A percentile compares a stretch with the other conserved stretches of the same genome.
Evolutionary conservation across 2,113 vertebrate genomes (phyloP).

Genomic region (Neogale vison): DNA sequence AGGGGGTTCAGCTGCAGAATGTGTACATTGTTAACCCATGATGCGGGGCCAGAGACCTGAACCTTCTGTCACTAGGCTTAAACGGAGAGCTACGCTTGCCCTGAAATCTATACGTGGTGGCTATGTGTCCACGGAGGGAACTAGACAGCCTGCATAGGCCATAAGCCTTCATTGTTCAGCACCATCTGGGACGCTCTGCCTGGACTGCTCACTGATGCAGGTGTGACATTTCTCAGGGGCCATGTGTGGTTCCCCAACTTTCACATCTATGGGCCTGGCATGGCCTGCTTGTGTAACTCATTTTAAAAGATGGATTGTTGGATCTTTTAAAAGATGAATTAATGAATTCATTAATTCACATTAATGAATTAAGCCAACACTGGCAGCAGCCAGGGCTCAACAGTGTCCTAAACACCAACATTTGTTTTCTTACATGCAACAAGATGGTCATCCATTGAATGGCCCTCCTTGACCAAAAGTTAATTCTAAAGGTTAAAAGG

Average conservation of each 20-base stretch:
- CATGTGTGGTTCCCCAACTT: slow-evolving; percentile 67
- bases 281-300: slow-evolving; percentile 73
- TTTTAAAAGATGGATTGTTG: slow-evolving; percentile 80
- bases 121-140: fast-evolving
- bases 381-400: slow-evolving; percentile 70
- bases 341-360: too few species aligned
- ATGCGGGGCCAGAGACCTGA: neutral
- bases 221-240: slow-evolving; percentile 75
- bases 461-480: slow-evolving; percentile 49
- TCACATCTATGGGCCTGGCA: slow-evolving; percentile 59
- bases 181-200: neutral
- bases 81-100: neutral
- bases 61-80: neutral
- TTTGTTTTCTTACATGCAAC: slow-evolving; percentile 78
- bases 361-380: slow-evolving; percentile 80
- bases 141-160: fast-evolving
- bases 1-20: neutral
- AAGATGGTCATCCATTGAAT: slow-evolving; percentile 65
- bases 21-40: fast-evolving
- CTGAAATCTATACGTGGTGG: neutral
- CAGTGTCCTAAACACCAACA: slow-evolving; percentile 75
- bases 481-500: slow-evolving; percentile 79
- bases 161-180: fast-evolving
- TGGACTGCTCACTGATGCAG: neutral
- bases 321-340: too few species aligned